A percentile compares a stretch with the other conserved stretches of the same genome.
Conservation (phyloP, 2,113 vertebrate genomes). For the Festucalex cinctus region DNA sequence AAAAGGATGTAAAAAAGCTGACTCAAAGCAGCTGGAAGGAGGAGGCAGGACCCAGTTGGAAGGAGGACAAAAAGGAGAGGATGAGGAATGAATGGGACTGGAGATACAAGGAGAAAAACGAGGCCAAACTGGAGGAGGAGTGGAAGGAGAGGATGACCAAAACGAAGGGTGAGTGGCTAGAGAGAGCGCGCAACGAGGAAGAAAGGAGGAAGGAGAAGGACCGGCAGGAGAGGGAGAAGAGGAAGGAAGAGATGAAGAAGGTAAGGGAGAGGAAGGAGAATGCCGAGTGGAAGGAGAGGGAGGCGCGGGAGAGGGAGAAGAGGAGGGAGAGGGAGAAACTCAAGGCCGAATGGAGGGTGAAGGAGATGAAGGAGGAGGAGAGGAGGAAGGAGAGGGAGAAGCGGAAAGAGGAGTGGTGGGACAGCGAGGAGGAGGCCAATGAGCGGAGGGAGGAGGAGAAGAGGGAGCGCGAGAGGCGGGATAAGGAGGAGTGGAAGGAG, state of each 20-base stretch:
- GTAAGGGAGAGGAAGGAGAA: neutral
- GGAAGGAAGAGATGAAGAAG: neutral
- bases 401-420: neutral
- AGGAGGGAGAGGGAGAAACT: neutral
- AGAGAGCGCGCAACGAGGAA: neutral
- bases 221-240: neutral
- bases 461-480: neutral
- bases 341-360: neutral
- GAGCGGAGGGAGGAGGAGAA: neutral
- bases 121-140: neutral
- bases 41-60: neutral
- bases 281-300: constrained; percentile 6
- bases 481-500: neutral
- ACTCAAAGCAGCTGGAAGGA: neutral
- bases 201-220: neutral
- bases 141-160: neutral
- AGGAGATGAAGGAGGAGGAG: neutral
- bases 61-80: neutral
- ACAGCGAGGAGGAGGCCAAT: neutral
- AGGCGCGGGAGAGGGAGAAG: neutral
- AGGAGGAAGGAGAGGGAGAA: neutral
- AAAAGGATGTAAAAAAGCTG: neutral
- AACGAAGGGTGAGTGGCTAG: neutral
- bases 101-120: neutral
- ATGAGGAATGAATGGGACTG: neutral